Conservation (phyloP, 2,888 invertebrate species). For the Parnassius apollo region DNA sequence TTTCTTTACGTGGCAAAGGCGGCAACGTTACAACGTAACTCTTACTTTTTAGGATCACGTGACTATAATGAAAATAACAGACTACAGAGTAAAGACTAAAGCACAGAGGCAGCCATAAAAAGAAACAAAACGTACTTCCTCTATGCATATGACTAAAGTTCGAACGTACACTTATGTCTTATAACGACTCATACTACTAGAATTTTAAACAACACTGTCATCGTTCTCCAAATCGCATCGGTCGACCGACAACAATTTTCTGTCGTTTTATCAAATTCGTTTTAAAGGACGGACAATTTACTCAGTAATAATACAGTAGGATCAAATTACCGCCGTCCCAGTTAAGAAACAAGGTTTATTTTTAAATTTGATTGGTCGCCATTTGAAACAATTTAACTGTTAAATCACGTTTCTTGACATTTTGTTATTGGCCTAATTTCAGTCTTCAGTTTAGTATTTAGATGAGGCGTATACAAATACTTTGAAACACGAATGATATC, state of each 20-base stretch:
- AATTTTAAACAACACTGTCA: conserved; percentile 23
- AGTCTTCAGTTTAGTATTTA: too few relatives aligned
- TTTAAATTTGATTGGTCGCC: conserved; percentile 8
- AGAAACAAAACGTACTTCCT: too few relatives aligned
- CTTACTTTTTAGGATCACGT: not conserved
- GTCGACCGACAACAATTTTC: conserved; percentile 24
- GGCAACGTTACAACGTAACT: not conserved
- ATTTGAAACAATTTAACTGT: not conserved
- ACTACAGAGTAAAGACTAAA: too few relatives aligned
- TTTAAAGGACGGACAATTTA: conserved; percentile 23
- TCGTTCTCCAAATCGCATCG: conserved; percentile 19
- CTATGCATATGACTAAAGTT: not conserved
- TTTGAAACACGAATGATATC: too few relatives aligned
- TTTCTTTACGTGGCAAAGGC: not conserved
- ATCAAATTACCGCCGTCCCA: conserved; percentile 22
- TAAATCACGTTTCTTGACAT: too few relatives aligned
- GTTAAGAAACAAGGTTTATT: conserved; percentile 12
- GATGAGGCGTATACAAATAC: too few relatives aligned
- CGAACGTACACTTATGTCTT: not conserved
- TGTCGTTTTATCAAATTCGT: conserved; percentile 25
- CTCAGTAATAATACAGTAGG: conserved; percentile 27
- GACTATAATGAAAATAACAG: too few relatives aligned
- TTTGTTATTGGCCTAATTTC: too few relatives aligned
- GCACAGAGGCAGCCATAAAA: too few relatives aligned
- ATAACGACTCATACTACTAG: conserved; percentile 2